Evolutionary conservation across 2,113 vertebrate genomes (phyloP).

Genomic region (Amblyornis subalaris): DNA sequence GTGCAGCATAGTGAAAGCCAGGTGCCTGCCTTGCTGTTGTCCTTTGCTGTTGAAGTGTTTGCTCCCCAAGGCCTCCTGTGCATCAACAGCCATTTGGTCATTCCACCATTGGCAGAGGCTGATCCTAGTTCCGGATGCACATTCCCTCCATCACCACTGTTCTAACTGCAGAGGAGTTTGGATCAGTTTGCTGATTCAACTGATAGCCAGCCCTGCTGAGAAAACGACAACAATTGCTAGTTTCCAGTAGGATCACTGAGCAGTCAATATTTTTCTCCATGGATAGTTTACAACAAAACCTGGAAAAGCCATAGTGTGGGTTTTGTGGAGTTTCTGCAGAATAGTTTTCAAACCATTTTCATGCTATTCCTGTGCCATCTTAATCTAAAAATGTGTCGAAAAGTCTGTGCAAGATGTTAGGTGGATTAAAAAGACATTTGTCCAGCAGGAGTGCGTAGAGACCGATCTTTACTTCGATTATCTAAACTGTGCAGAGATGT

Average conservation of each 20-base stretch:
- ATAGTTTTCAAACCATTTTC: not conserved
- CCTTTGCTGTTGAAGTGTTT: not conserved
- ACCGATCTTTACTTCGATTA: not conserved
- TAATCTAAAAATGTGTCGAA: not conserved
- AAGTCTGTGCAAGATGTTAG: not conserved
- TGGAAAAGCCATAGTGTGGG: not conserved
- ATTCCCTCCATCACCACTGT: not conserved
- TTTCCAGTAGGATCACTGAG: not conserved
- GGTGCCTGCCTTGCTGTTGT: not conserved
- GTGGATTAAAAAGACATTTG: not conserved
- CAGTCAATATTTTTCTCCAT: not conserved
- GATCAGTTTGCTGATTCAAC: not conserved
- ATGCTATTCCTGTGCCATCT: not conserved
- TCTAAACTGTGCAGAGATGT: not conserved
- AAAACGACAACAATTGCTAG: not conserved
- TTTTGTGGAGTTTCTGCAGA: not conserved
- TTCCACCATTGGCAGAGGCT: not conserved
- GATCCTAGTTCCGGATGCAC: not conserved
- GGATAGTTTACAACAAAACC: slow-evolving; percentile 3
- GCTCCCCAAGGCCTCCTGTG: not conserved
- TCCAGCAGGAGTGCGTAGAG: not conserved
- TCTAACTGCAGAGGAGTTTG: not conserved
- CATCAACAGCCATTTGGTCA: not conserved
- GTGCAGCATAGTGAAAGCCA: not conserved
- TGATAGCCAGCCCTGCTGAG: not conserved